Base-by-base conservation (phyloP, 2,888 invertebrate genomes). In the Aphodius granarius region DNA sequence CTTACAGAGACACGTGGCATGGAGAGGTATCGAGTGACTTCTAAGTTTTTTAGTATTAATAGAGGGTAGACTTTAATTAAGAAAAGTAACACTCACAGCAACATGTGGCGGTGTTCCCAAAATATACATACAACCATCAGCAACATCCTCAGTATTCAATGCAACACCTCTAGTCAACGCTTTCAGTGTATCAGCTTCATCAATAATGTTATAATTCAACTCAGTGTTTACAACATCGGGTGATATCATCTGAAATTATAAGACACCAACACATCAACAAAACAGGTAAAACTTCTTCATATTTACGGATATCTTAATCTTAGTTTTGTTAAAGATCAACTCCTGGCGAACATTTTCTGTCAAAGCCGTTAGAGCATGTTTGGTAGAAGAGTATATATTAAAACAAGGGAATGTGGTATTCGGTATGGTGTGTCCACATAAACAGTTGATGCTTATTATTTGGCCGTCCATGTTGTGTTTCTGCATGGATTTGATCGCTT, bases 61-160 rank as follows among this genome's bases (percentile, higher is more conserved):
- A 3, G 16, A 2, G 4, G 2, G 16, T 63, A 65, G 2, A 65
- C 17, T 65, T 65, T n/a, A 3, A 65, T 63, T 16, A 63, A 63
- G 16, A 2, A 72, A 15, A 63, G 5, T 19, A 16, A 65, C n/a
- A 20, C 71, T 19, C 75, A 75, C 77, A 66, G 74, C 78, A 13
- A 79, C 77, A 65, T 77, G 75, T 16, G 74, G 74, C 6, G 79
- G 79, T 17, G 79, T 78, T 63, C 75, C 74, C 9, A 79, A 72
- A 17, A 78, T 72, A 72, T 74, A 79, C 64, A 79, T 21, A 18
- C 78, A 71, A 16, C 75, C 73, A 68, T 78, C 78, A 9, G 78
- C 76, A 15, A 79, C 73, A 72, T 78, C 79, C 5, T 73, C 74
- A 4, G 77, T 64, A 21, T 75, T 68, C 43, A 79, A 62, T 21